Percentiles rank a stretch among this genome's conserved stretches.
Evolutionary conservation across 2,888 invertebrate genomes (phyloP).

Genomic region (Meteorus cinctellus): DNA sequence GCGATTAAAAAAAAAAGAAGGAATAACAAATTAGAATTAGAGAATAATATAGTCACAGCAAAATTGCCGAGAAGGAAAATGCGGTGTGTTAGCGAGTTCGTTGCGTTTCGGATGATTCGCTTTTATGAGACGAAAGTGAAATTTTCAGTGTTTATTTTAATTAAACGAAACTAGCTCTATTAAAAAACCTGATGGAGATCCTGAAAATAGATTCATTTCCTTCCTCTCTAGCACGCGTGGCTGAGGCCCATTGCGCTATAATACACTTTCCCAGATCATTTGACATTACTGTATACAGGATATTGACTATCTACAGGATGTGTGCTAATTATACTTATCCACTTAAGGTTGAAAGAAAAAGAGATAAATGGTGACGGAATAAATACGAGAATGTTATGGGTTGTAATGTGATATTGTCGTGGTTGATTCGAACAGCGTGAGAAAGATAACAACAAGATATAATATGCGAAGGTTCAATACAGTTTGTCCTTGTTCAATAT

Average conservation of each 20-base stretch:
- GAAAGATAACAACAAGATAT: constrained; percentile 10
- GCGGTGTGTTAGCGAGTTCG: constrained; percentile 27
- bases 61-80: constrained; percentile 35
- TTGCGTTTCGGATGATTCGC: constrained; percentile 54
- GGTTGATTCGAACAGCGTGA: constrained; percentile 6
- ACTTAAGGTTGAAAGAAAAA: background rate
- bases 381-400: background rate
- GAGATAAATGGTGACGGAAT: background rate
- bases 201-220: constrained; percentile 23
- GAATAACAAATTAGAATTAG: background rate
- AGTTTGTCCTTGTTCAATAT: background rate
- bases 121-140: constrained; percentile 67
- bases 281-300: constrained; percentile 6
- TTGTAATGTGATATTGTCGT: background rate
- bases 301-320: constrained; percentile 1
- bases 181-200: constrained; percentile 19
- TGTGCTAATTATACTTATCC: constrained; percentile 14
- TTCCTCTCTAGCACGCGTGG: constrained; percentile 14
- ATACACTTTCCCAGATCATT: constrained; percentile 26
- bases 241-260: background rate
- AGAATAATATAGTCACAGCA: background rate
- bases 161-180: constrained; percentile 21
- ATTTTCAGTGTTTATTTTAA: constrained; percentile 49
- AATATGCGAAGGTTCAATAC: constrained; percentile 20
- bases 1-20: background rate